Evolutionary conservation across 2,888 invertebrate genomes (phyloP).

Genomic region (Hirtodrosophila histrioides): DNA sequence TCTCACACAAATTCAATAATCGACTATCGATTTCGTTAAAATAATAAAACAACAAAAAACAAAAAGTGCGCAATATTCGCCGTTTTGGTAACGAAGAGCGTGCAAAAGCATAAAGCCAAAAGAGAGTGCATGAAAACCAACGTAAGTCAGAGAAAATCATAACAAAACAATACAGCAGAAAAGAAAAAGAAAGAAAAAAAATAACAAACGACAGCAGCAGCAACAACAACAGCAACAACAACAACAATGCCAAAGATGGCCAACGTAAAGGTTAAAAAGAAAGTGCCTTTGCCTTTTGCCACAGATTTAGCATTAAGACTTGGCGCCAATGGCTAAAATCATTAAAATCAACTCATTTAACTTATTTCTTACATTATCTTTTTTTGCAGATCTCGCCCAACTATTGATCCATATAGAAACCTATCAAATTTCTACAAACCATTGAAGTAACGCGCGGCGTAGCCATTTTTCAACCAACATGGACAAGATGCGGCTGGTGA

Average conservation of each 20-base stretch:
- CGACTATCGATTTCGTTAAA: constrained; percentile 67
- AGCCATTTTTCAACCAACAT: constrained; percentile 65
- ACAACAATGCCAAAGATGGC: constrained; percentile 34
- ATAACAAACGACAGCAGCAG: constrained; percentile 19
- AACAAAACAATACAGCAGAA: constrained; percentile 44
- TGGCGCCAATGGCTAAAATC: constrained; percentile 32
- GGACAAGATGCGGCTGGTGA: constrained; percentile 83
- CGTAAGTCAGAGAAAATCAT: constrained; percentile 50
- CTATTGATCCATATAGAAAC: constrained; percentile 4
- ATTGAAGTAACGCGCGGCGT: constrained; percentile 30
- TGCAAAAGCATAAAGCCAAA: constrained; percentile 49
- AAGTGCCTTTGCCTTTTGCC: constrained; percentile 40
- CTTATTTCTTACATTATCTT: background rate
- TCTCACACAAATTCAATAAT: constrained; percentile 35
- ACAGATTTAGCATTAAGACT: constrained; percentile 9
- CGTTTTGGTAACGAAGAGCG: constrained; percentile 41
- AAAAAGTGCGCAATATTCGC: constrained; percentile 64
- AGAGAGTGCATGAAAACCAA: constrained; percentile 34
- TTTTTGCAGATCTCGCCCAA: constrained; percentile 23
- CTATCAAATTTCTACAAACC: constrained; percentile 7
- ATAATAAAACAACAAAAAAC: constrained; percentile 61
- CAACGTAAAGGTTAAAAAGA: constrained; percentile 44
- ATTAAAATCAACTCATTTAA: background rate
- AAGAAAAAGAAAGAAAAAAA: constrained; percentile 29
- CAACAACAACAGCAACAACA: constrained; percentile 15